Evolutionary conservation across 2,113 vertebrate species (phyloP).

Genomic region (Rhinolophus sinicus): DNA sequence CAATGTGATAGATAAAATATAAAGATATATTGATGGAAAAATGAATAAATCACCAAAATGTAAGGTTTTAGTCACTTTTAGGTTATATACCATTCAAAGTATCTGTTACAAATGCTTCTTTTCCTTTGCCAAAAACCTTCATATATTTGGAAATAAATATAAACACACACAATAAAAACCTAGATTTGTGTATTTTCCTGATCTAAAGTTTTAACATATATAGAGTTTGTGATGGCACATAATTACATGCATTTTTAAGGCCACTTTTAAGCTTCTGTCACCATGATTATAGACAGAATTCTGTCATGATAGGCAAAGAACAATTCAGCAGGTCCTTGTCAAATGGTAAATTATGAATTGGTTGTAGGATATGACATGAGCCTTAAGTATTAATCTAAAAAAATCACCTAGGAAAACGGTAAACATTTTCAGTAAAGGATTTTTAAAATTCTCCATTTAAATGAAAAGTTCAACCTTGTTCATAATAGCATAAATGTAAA

Average conservation of each 20-base stretch:
- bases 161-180: neutral
- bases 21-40: neutral
- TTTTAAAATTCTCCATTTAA: neutral
- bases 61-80: slow-evolving; percentile 3
- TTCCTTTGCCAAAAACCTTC: neutral
- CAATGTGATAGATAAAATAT: slow-evolving; percentile 9
- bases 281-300: neutral
- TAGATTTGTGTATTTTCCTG: neutral
- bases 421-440: neutral
- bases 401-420: neutral
- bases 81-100: neutral
- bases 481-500: neutral
- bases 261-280: slow-evolving; percentile 15
- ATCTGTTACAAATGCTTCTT: neutral
- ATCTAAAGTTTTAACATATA: neutral
- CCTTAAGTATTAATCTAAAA: slow-evolving; percentile 16
- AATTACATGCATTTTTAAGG: neutral
- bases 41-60: neutral
- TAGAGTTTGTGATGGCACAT: neutral
- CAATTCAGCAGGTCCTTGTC: neutral
- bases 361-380: neutral
- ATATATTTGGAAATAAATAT: neutral
- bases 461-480: neutral
- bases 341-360: neutral
- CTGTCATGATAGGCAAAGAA: neutral